Evolutionary conservation across 2,797 vertebrate species (phyloP).

Genomic region (Eulemur mongoz): DNA sequence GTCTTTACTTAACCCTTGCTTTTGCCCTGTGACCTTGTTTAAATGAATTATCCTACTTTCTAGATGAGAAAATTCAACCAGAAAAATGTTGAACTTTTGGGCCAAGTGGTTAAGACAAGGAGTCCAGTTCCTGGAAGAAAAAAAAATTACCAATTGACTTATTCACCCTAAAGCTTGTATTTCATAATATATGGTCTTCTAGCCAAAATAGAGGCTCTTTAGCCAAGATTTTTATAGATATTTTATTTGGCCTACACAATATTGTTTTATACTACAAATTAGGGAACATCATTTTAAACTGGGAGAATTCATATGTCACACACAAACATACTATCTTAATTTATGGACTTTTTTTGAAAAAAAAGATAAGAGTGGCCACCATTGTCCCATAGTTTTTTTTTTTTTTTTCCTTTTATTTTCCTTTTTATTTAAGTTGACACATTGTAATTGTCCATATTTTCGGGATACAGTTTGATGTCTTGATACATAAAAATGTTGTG

Average conservation of each 20-base stretch:
- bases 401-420: too few species aligned
- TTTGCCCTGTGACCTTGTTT: background rate
- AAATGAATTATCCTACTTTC: background rate
- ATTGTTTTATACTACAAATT: background rate
- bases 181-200: background rate
- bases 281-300: background rate
- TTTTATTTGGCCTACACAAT: background rate
- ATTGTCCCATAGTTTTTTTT: background rate
- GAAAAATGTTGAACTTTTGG: background rate
- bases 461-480: background rate
- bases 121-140: background rate
- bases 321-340: background rate
- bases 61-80: background rate
- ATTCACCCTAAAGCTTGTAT: background rate
- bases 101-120: background rate
- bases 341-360: background rate
- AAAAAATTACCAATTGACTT: background rate
- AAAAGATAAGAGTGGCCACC: background rate
- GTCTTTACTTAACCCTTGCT: background rate
- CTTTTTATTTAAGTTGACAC: background rate
- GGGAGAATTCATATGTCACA: background rate
- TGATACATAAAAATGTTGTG: background rate
- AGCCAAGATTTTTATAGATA: background rate
- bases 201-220: background rate
- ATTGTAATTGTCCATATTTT: background rate